Evolutionary conservation across 2,888 invertebrate species (phyloP).

Genomic region (Harpagoxenus sublaevis): DNA sequence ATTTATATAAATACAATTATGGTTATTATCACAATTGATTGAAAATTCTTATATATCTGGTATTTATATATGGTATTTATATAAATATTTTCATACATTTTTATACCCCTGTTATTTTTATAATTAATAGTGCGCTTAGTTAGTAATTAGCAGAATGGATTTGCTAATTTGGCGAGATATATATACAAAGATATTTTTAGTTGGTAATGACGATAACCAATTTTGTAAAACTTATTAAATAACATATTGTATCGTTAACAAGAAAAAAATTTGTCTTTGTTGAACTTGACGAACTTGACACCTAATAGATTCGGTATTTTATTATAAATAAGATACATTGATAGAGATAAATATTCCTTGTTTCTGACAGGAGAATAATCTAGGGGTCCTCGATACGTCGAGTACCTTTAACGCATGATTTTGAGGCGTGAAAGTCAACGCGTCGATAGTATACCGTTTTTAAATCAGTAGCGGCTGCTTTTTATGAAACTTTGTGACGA

Average conservation of each 20-base stretch:
- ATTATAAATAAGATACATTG: not conserved
- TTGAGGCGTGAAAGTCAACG: not conserved
- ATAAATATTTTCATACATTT: too few species aligned
- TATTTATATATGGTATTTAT: too few species aligned
- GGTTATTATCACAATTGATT: not conserved
- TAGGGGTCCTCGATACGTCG: not conserved
- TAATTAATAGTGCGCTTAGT: not conserved
- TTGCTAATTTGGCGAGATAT: not conserved
- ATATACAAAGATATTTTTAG: not conserved
- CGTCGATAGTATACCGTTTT: not conserved
- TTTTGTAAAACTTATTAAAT: not conserved
- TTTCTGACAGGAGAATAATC: slow-evolving; percentile 2
- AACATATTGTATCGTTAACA: not conserved
- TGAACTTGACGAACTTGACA: not conserved
- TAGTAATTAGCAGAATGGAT: not conserved
- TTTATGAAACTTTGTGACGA: slow-evolving; percentile 4
- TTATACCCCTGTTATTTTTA: not conserved
- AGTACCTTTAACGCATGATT: not conserved
- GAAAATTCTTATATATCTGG: too few species aligned
- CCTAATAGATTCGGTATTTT: not conserved
- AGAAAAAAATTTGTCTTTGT: not conserved
- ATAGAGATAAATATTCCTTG: not conserved
- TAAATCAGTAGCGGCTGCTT: slow-evolving; percentile 4
- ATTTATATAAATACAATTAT: not conserved
- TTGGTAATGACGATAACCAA: not conserved